Percentiles rank a stretch among this genome's conserved stretches.
phyloP scores from a whole-genome alignment of 2,113 vertebrate genomes.

The Andinoacara biseriatus region DNA sequence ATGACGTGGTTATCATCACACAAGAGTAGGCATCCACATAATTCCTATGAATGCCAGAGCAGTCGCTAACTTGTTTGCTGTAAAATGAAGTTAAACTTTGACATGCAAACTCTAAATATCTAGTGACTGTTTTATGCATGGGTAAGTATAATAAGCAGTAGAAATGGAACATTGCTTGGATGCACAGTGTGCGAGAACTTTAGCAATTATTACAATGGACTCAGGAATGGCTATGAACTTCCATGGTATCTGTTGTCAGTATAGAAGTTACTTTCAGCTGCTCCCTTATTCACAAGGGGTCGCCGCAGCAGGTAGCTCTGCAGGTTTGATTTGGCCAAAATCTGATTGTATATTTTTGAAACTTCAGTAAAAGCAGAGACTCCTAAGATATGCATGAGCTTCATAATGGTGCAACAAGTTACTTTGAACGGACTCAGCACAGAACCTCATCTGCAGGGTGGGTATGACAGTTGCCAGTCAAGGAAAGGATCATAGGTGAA shows the following conservation, averaged over 20 bases:
- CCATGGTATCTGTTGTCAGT: too few species aligned
- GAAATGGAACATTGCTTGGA: background rate
- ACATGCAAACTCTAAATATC: background rate
- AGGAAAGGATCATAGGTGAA: background rate
- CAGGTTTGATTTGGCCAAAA: constrained; percentile 1
- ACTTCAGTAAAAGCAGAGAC: background rate
- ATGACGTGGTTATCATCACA: too few species aligned
- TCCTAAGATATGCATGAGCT: background rate
- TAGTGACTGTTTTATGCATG: background rate
- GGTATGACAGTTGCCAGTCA: constrained; percentile 25
- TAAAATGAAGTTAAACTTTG: background rate
- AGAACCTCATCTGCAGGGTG: constrained; percentile 16
- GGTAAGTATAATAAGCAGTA: background rate
- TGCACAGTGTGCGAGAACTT: background rate
- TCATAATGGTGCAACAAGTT: constrained; percentile 17
- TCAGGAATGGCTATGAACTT: too few species aligned
- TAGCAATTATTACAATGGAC: too few species aligned
- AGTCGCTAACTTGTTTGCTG: background rate
- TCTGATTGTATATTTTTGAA: background rate
- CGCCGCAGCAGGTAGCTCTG: background rate
- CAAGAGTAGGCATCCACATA: background rate
- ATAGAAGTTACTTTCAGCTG: too few species aligned
- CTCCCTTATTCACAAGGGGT: background rate
- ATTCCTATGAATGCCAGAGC: too few species aligned
- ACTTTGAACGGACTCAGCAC: background rate